Percentiles rank a stretch among this genome's conserved stretches.
Conservation (phyloP, 2,797 vertebrate genomes). For the Sebastes hubbsi region DNA sequence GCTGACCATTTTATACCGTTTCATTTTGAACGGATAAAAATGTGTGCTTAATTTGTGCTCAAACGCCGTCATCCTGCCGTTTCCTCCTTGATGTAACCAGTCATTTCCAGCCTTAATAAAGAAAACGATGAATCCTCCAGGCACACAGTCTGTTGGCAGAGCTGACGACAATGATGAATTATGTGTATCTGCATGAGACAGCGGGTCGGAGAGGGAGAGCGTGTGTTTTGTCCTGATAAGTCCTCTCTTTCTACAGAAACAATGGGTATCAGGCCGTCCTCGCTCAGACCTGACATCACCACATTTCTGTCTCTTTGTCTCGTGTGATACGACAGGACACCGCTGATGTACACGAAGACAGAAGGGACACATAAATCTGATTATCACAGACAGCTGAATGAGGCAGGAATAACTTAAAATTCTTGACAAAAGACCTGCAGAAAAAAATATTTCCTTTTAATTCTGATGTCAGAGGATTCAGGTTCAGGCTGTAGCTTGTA, state of each 20-base stretch:
- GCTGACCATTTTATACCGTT: not conserved
- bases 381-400: not conserved
- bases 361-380: not conserved
- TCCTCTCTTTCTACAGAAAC: slow-evolving; percentile 27
- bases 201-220: not conserved
- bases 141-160: not conserved
- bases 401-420: not conserved
- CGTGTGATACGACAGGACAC: not conserved
- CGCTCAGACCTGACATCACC: slow-evolving; percentile 52
- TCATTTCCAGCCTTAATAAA: not conserved
- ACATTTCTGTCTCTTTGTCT: slow-evolving; percentile 5
- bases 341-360: not conserved
- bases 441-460: not conserved
- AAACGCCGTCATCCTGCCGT: fast-evolving
- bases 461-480: not conserved
- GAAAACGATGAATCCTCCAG: not conserved
- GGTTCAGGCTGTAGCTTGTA: not conserved
- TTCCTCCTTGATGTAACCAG: not conserved
- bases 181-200: not conserved
- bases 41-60: no score
- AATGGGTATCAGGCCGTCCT: slow-evolving; percentile 59
- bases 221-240: slow-evolving; percentile 36
- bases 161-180: not conserved
- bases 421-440: not conserved
- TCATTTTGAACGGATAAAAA: not conserved